phyloP scores from a whole-genome alignment of 2,113 vertebrate species.

The Gracilinanus agilis region DNA sequence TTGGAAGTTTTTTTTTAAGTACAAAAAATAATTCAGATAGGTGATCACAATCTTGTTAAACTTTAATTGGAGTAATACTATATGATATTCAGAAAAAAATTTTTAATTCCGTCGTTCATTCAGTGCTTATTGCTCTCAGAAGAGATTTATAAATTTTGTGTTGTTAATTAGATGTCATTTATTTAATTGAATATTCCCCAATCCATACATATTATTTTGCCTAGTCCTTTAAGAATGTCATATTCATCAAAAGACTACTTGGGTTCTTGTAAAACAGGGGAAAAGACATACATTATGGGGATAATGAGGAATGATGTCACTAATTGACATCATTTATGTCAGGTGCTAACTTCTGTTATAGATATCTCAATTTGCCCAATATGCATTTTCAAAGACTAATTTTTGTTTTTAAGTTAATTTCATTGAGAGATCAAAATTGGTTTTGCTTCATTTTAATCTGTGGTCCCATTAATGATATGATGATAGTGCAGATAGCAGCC shows the following conservation, averaged over 20 bases:
- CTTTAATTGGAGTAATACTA: not conserved
- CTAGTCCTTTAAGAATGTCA: not conserved
- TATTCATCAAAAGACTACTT: not conserved
- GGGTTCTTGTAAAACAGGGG: not conserved
- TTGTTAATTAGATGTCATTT: not conserved
- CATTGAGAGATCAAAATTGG: not conserved
- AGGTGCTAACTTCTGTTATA: not conserved
- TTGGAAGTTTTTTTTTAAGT: not conserved
- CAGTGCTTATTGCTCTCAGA: not conserved
- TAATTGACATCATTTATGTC: not conserved
- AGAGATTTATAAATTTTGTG: not conserved
- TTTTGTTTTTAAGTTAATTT: not conserved
- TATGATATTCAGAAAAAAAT: not conserved
- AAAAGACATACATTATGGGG: not conserved
- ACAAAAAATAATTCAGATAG: not conserved
- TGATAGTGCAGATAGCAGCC: not conserved
- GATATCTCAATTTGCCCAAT: not conserved
- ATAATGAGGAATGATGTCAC: not conserved
- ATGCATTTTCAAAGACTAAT: not conserved
- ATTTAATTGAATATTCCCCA: not conserved
- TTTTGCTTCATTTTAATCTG: too few species aligned
- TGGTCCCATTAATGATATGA: not conserved
- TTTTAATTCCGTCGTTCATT: not conserved
- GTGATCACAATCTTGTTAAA: not conserved
- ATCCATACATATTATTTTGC: not conserved